phyloP scores from a whole-genome alignment of 2,888 invertebrate genomes.

The Tetranychus piercei region DNA sequence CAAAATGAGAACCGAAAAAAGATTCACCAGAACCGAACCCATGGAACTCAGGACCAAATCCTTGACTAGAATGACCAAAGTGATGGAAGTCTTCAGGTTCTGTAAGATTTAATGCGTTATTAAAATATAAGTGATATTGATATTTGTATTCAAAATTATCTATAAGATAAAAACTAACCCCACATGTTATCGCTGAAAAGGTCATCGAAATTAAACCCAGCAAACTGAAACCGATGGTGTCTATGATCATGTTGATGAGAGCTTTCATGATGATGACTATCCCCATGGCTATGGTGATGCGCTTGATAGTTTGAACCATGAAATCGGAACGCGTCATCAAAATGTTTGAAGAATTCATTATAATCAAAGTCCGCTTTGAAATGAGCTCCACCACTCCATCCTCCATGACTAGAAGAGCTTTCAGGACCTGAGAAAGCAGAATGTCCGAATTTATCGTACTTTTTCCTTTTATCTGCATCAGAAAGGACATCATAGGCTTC shows the following conservation, averaged over 20 bases:
- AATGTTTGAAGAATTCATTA: conserved; percentile 34
- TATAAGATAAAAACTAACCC: not conserved
- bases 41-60: conserved; percentile 24
- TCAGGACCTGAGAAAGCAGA: conserved; percentile 29
- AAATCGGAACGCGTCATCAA: conserved; percentile 29
- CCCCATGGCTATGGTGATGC: conserved; percentile 25
- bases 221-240: conserved; percentile 19
- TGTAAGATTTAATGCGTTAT: conserved; percentile 11
- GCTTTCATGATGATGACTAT: conserved; percentile 13
- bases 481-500: conserved; percentile 38
- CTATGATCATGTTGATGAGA: conserved; percentile 15
- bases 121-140: not conserved
- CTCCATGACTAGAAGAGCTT: not conserved
- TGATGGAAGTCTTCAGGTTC: conserved; percentile 28
- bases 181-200: conserved; percentile 27
- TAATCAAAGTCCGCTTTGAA: conserved; percentile 31
- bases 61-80: conserved; percentile 25
- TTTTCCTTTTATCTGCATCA: conserved; percentile 34
- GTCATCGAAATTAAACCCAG: conserved; percentile 32
- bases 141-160: not conserved
- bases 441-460: conserved; percentile 36
- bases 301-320: conserved; percentile 16
- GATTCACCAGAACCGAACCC: conserved; percentile 31
- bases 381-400: conserved; percentile 26
- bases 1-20: conserved; percentile 29